These are phyloP conservation scores for Agrotis ipsilon DNA, from an alignment of 2,888 invertebrate genomes.

Conservation along the genomic window DNA sequence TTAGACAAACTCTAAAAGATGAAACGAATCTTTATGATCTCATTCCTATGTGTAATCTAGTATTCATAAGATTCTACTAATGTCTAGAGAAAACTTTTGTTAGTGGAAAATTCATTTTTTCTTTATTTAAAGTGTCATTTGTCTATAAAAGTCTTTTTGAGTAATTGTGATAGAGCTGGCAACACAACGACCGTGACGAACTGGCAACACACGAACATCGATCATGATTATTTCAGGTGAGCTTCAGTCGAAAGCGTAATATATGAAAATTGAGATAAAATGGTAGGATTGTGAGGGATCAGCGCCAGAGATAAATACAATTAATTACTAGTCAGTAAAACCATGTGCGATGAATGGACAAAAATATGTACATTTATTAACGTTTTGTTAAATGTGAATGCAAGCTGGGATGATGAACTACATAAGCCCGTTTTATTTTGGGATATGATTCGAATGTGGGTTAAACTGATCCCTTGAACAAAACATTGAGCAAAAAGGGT, in stretches of 20 bases:
- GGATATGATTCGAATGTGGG: slow-evolving; percentile 24
- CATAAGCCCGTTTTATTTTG: slow-evolving; percentile 27
- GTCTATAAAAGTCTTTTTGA: not conserved
- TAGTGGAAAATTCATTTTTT: not conserved
- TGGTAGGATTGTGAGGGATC: slow-evolving; percentile 15
- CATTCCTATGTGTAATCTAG: slow-evolving; percentile 14
- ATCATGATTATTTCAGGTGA: slow-evolving; percentile 27
- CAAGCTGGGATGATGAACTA: slow-evolving; percentile 37
- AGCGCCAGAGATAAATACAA: slow-evolving; percentile 49
- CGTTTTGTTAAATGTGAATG: not conserved
- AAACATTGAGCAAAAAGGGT: not conserved
- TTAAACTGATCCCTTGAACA: not conserved
- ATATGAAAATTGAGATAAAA: slow-evolving; percentile 22
- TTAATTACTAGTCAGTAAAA: slow-evolving; percentile 47
- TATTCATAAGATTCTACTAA: slow-evolving; percentile 26
- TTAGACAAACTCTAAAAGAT: not conserved
- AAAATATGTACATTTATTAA: slow-evolving; percentile 46
- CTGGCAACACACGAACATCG: not conserved
- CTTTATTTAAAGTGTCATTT: too few species aligned
- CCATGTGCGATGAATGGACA: slow-evolving; percentile 31
- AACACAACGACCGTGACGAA: not conserved
- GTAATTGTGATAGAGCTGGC: slow-evolving; percentile 12
- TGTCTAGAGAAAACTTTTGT: slow-evolving; percentile 23
- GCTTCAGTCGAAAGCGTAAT: slow-evolving; percentile 21
- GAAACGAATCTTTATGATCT: slow-evolving; percentile 17